These are phyloP conservation scores for Sebastes glaucus DNA, from an alignment of 2,797 vertebrate species.

Conservation along the genomic window DNA sequence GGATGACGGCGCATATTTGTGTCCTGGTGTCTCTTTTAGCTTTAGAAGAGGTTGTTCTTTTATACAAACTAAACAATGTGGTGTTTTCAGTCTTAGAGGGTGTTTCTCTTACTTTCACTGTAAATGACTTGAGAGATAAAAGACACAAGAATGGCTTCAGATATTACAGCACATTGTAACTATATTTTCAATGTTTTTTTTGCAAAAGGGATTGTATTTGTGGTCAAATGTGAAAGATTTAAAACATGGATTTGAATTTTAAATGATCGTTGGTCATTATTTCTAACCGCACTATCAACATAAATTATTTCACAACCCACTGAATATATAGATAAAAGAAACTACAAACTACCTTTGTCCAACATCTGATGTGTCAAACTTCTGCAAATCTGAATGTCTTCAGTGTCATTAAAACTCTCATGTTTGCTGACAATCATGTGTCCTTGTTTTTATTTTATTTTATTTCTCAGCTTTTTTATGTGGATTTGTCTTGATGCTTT, in stretches of 20 bases:
- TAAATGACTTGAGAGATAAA: background rate
- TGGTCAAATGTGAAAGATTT: background rate
- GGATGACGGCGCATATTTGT: background rate
- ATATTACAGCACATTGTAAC: background rate
- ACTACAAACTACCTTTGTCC: background rate
- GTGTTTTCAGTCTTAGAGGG: background rate
- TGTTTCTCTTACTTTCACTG: constrained; percentile 9
- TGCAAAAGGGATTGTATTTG: background rate
- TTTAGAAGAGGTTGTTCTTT: constrained; percentile 1
- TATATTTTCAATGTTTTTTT: background rate
- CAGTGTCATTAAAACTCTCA: constrained; percentile 33
- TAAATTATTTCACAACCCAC: background rate
- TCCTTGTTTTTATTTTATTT: background rate
- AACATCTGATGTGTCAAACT: constrained; percentile 18
- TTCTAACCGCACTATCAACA: background rate
- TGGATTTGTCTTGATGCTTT: background rate
- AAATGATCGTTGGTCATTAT: background rate
- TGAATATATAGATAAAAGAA: background rate
- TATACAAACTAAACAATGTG: background rate
- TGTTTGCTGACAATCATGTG: background rate
- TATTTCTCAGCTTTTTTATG: background rate
- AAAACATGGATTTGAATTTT: background rate
- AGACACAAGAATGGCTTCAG: background rate
- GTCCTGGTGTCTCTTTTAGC: constrained; percentile 3
- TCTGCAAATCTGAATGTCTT: constrained; percentile 8